These are phyloP conservation scores for Psittacus erithacus DNA, from an alignment of 2,113 vertebrate species.

Conservation along the genomic window DNA sequence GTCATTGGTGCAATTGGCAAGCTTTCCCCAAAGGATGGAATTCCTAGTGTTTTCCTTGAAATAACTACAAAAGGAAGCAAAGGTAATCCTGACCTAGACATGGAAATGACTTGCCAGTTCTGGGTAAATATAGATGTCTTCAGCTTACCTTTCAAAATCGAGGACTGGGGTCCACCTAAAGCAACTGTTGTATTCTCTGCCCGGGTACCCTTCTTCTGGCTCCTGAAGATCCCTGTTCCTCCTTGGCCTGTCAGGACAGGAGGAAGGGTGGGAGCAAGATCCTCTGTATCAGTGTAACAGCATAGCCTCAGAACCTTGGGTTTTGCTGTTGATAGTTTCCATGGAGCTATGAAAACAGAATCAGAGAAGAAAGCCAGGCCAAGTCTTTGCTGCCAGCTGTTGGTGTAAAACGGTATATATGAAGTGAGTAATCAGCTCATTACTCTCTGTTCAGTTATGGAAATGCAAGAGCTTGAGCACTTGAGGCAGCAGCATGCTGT, in stretches of 20 bases:
- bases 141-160: background rate
- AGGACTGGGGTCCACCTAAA: background rate
- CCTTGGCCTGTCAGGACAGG: background rate
- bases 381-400: constrained; percentile 51
- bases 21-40: background rate
- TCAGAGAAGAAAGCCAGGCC: constrained; percentile 5
- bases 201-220: background rate
- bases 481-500: background rate
- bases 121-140: background rate
- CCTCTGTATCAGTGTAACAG: background rate
- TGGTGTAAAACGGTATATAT: background rate
- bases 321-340: constrained; percentile 16
- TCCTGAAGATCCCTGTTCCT: fast-evolving
- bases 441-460: background rate
- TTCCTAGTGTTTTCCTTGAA: background rate
- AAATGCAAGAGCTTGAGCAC: background rate
- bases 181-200: background rate
- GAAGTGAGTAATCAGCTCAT: background rate
- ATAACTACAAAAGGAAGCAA: background rate
- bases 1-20: background rate
- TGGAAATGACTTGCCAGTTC: background rate
- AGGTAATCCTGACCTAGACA: background rate
- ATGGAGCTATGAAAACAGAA: constrained; percentile 43
- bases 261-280: background rate
- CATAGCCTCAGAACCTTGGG: background rate